These are phyloP conservation scores for Scylla paramamosain DNA, from an alignment of 1,140 invertebrate genomes.

Conservation along the genomic window DNA sequence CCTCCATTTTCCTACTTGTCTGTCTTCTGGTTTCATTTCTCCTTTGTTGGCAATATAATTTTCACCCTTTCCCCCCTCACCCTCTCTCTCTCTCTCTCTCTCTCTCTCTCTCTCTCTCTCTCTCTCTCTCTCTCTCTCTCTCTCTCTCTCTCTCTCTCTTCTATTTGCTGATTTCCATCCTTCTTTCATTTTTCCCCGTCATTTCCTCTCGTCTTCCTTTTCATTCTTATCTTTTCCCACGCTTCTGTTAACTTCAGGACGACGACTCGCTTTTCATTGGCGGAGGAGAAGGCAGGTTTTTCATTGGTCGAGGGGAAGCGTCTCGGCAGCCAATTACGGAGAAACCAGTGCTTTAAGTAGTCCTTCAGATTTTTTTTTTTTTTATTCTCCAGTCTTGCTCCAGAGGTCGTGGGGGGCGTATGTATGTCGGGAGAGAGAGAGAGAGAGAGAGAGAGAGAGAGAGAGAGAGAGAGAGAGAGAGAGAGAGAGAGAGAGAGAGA, in stretches of 20 bases:
- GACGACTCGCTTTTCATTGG: too few species aligned
- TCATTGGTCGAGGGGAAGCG: slow-evolving; percentile 1
- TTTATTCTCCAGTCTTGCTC: neutral
- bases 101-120: neutral
- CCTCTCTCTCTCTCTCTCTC: neutral
- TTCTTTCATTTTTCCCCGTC: neutral
- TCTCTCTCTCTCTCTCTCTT: neutral
- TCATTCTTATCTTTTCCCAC: neutral
- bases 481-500: neutral
- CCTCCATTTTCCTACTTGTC: neutral
- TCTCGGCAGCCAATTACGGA: neutral
- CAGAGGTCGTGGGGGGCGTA: neutral
- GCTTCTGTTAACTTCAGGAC: too few species aligned
- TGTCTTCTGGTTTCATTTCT: neutral
- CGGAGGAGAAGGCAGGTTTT: neutral
- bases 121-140: neutral
- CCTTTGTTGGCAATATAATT: too few species aligned
- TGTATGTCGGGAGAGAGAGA: neutral
- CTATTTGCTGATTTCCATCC: neutral
- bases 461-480: neutral
- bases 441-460: slow-evolving; percentile 3
- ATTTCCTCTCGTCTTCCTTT: neutral
- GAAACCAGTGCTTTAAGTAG: neutral
- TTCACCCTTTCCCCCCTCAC: neutral
- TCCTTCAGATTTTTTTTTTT: neutral